Conservation (phyloP, 2,113 vertebrate genomes). For the Lepus americanus region DNA sequence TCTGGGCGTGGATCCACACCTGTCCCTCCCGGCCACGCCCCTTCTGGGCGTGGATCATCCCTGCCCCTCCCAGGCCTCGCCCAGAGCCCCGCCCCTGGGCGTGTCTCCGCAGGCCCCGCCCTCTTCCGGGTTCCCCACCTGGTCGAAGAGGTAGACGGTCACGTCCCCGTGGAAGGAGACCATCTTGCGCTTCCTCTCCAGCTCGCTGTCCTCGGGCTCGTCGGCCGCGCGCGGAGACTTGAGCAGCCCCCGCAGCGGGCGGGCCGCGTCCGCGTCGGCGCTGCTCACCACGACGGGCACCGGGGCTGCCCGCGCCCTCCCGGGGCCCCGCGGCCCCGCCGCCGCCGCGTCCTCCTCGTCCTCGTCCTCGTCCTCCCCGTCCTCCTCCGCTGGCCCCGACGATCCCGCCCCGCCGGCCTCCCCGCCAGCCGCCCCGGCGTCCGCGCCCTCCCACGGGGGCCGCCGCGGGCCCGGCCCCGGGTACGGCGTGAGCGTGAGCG, state of each 20-base stretch:
- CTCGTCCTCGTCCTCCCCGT: constrained; percentile 88
- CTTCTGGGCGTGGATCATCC: background rate
- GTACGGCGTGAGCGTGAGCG: constrained; percentile 92
- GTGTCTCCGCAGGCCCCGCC: constrained; percentile 30
- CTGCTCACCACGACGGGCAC: constrained; percentile 93
- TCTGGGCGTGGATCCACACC: background rate
- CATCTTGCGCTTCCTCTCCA: constrained; percentile 91
- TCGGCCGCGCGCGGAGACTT: constrained; percentile 93
- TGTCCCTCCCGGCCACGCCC: background rate
- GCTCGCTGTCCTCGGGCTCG: constrained; percentile 91
- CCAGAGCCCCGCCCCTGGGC: constrained; percentile 71
- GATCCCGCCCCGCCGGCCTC: constrained; percentile 85
- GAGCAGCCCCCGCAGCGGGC: constrained; percentile 93
- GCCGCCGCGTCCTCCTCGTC: constrained; percentile 93
- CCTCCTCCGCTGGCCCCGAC: constrained; percentile 91
- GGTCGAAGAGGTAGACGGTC: constrained; percentile 95
- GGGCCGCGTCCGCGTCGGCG: constrained; percentile 91
- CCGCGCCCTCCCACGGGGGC: constrained; percentile 90
- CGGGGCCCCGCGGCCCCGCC: constrained; percentile 71
- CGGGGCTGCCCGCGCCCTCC: constrained; percentile 83
- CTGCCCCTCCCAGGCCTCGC: accelerated
- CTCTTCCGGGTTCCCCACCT: constrained; percentile 84
- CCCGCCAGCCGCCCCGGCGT: constrained; percentile 88
- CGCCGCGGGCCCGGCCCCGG: constrained; percentile 89
- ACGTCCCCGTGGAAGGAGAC: constrained; percentile 94